Evolutionary conservation across 1,140 invertebrate genomes (phyloP), one percentile per base, ranked within the genome.

Genomic region (Sesamia nonagrioides): DNA sequence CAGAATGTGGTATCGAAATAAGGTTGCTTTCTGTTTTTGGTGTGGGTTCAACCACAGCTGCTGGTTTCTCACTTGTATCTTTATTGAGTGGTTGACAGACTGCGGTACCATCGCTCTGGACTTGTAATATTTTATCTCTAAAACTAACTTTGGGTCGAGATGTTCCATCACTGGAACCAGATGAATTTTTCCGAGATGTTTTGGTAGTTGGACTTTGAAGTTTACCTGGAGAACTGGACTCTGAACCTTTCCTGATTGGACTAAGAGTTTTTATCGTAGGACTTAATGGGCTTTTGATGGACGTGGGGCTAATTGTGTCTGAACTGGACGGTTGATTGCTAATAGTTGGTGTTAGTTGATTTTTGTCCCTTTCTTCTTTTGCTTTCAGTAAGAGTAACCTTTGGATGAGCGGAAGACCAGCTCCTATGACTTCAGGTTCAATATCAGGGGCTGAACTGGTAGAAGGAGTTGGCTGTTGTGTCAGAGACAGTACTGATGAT

Each of bases 361-460:
- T 92, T 79, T 94, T 95, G 66, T 97, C 96, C 69, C 95, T 95
- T 80, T 98, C 97, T 88, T 97, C 97, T 91, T 97, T 98, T 11
- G 97, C 96, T 91, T 98, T 98, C 8, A 98, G 95, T 68, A 98
- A 93, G 42, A 98, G 94, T 21, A 98, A 95, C 79, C 98, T 95
- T 89, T 98, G 97, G 2, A 98, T 95, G 7, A 98, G 95, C 2
- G 97, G 97, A 58, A 98, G 94, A 33, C 97, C 97, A 56, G 96
- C 96, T 13, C 97, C 97, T 17, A 97, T 96, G 3, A 96, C 95
- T 95, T 96, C 96, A 76, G 94, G 94, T 89, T 96, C 95, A 40
- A 75, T 84, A 71, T 95, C 91, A 50, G 94, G 84, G 17, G 88
- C 91, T 11, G 90, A 83, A 78, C 93, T 90, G 77, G 94, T 87